Conservation (phyloP, 2,888 invertebrate species). For the Antheraea assamensis region DNA sequence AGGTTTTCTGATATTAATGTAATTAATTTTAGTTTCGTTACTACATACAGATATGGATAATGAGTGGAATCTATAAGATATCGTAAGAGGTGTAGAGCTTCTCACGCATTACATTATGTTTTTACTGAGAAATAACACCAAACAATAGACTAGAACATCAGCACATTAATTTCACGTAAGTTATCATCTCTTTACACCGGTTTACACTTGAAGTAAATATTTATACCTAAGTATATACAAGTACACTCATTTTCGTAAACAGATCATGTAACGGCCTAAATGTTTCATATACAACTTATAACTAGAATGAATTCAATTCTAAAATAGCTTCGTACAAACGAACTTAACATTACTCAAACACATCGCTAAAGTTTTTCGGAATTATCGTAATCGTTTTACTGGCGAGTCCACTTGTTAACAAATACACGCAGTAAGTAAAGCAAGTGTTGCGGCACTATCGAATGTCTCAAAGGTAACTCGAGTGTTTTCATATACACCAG, state of each 20-base stretch:
- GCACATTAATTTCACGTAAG: slow-evolving; percentile 33
- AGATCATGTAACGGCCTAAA: slow-evolving; percentile 27
- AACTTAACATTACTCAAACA: slow-evolving; percentile 14
- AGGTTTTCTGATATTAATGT: slow-evolving; percentile 18
- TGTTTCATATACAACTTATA: slow-evolving; percentile 16
- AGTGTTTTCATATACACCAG: slow-evolving; percentile 30
- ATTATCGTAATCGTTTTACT: slow-evolving; percentile 37
- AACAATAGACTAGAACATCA: slow-evolving; percentile 48
- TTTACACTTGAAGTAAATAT: slow-evolving; percentile 30
- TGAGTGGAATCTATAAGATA: slow-evolving; percentile 19
- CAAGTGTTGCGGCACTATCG: slow-evolving; percentile 56
- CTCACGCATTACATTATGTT: slow-evolving; percentile 25
- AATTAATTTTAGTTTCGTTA: slow-evolving; percentile 21
- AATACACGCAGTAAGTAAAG: slow-evolving; percentile 50
- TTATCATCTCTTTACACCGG: slow-evolving; percentile 28
- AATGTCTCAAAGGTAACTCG: slow-evolving; percentile 33
- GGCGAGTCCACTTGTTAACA: slow-evolving; percentile 44
- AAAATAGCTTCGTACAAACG: background rate
- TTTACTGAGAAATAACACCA: slow-evolving; percentile 23
- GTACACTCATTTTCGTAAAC: slow-evolving; percentile 33
- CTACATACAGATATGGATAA: slow-evolving; percentile 18
- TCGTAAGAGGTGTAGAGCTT: slow-evolving; percentile 13
- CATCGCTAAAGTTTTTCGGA: slow-evolving; percentile 21
- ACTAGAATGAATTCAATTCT: slow-evolving; percentile 2
- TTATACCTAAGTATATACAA: slow-evolving; percentile 38